Evolutionary conservation across 2,113 vertebrate species (phyloP).

Genomic region (Tiliqua scincoides): DNA sequence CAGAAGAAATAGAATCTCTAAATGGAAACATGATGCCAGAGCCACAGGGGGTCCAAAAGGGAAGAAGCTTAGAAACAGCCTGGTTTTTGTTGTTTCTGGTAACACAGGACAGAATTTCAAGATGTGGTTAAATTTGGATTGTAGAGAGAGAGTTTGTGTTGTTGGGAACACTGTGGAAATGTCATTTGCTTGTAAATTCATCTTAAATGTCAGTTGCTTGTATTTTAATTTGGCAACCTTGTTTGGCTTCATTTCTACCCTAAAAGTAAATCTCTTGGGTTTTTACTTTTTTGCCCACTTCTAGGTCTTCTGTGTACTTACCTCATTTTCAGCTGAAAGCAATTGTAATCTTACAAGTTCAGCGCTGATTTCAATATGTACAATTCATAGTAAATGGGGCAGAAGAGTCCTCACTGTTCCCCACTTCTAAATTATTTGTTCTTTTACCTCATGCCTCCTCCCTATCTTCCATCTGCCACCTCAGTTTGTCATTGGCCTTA

Average conservation of each 20-base stretch:
- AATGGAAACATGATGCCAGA: not conserved
- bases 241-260: not conserved
- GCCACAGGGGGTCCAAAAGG: not conserved
- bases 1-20: not conserved
- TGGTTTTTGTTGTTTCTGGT: not conserved
- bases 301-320: conserved; percentile 29
- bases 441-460: too few relatives aligned
- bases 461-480: not conserved
- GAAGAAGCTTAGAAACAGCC: not conserved
- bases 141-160: conserved; percentile 28
- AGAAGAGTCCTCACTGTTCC: not conserved
- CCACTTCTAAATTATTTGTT: not conserved
- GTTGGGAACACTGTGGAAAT: conserved; percentile 48
- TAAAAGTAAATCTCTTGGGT: conserved; percentile 11
- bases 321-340: not conserved
- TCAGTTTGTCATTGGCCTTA: not conserved
- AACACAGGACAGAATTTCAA: not conserved
- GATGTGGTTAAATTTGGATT: conserved; percentile 41
- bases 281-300: conserved; percentile 41
- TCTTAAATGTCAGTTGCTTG: conserved; percentile 52
- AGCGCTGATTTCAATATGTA: not conserved
- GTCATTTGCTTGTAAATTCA: conserved; percentile 30
- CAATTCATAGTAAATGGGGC: not conserved
- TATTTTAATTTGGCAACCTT: conserved; percentile 4
- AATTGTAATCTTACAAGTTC: not conserved